phyloP scores from a whole-genome alignment of 30 jellyfish, hydroid and myxozoan species.

The Pseudorhiza aurosa region DNA sequence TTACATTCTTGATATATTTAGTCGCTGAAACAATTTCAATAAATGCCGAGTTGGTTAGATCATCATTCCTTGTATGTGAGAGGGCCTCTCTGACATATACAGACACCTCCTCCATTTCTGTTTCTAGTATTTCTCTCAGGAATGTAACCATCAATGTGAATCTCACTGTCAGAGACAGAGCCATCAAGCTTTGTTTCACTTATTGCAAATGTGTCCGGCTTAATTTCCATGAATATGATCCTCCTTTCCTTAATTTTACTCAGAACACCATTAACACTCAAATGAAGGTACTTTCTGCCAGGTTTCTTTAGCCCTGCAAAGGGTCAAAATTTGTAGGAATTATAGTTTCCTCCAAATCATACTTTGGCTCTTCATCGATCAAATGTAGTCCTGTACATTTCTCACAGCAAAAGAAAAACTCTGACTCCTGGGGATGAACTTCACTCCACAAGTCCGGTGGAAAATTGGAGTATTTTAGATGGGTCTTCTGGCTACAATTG shows the following conservation, averaged over 20 bases:
- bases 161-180: slow-evolving; percentile 40
- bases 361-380: too few species aligned
- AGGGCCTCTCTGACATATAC: slow-evolving; percentile 45
- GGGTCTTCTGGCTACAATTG: too few species aligned
- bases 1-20: slow-evolving; percentile 30
- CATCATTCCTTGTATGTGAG: slow-evolving; percentile 48
- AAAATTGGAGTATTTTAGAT: too few species aligned
- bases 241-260: background rate
- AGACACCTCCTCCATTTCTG: slow-evolving; percentile 51
- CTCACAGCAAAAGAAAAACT: too few species aligned
- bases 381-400: too few species aligned
- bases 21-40: slow-evolving; percentile 52
- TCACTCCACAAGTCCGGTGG: too few species aligned
- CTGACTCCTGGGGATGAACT: too few species aligned
- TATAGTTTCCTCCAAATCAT: too few species aligned
- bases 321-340: background rate
- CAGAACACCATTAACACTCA: background rate
- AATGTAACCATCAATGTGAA: slow-evolving; percentile 57
- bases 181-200: slow-evolving; percentile 29
- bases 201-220: slow-evolving; percentile 24
- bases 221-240: background rate
- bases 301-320: slow-evolving; percentile 2
- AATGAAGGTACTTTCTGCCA: background rate
- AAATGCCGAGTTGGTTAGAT: slow-evolving; percentile 40
- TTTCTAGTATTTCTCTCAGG: slow-evolving; percentile 41